A percentile compares a stretch with the other conserved stretches of the same genome.
phyloP scores from a whole-genome alignment of 2,888 invertebrate species.

The Protodeltote pygarga region DNA sequence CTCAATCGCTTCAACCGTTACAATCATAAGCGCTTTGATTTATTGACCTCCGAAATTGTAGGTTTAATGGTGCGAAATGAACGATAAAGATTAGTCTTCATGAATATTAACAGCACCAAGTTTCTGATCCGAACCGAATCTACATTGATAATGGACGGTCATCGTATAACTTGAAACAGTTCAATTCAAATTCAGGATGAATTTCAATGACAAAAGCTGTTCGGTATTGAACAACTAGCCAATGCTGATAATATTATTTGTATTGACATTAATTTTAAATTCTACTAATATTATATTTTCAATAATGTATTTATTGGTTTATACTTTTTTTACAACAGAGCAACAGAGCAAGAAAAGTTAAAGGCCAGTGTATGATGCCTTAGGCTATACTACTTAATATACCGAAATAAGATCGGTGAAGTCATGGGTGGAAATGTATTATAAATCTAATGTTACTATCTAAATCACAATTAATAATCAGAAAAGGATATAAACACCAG shows the following conservation, averaged over 20 bases:
- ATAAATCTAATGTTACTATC: too few relatives aligned
- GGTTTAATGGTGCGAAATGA: slow-evolving; percentile 71
- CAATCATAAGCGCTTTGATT: slow-evolving; percentile 60
- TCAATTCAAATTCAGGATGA: slow-evolving; percentile 24
- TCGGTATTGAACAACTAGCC: not conserved
- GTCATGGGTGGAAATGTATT: too few relatives aligned
- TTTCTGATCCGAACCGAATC: slow-evolving; percentile 55
- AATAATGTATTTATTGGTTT: too few relatives aligned
- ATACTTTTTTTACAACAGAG: too few relatives aligned
- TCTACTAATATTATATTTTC: too few relatives aligned
- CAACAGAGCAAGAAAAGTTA: too few relatives aligned
- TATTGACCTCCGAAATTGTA: slow-evolving; percentile 63
- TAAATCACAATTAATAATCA: too few relatives aligned
- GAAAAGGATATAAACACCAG: too few relatives aligned
- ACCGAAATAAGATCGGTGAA: too few relatives aligned
- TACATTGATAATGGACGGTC: slow-evolving; percentile 55
- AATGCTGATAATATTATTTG: slow-evolving; percentile 17
- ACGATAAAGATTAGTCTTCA: slow-evolving; percentile 66
- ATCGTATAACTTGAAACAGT: slow-evolving; percentile 45
- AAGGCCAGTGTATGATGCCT: too few relatives aligned
- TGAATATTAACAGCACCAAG: slow-evolving; percentile 64
- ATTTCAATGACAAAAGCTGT: slow-evolving; percentile 27
- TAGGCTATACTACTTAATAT: too few relatives aligned
- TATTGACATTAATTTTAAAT: too few relatives aligned
- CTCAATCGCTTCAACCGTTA: slow-evolving; percentile 37